These are phyloP conservation scores for Epistrophe grossulariae DNA, from an alignment of 2,888 invertebrate species.

Conservation along the genomic window DNA sequence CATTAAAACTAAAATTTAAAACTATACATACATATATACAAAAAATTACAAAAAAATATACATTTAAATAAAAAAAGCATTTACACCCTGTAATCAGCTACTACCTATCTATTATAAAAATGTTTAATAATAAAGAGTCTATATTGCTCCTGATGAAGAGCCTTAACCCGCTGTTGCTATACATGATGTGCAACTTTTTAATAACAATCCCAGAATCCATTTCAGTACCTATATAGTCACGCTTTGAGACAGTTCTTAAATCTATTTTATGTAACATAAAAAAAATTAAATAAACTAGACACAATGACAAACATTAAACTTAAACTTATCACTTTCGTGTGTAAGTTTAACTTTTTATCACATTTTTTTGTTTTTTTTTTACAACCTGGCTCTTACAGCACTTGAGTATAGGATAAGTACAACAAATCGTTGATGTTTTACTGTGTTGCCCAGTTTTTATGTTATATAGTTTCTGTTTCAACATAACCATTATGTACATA, in stretches of 20 bases:
- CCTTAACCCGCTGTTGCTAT: neutral
- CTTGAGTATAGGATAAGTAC: slow-evolving; percentile 45
- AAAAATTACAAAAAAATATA: slow-evolving; percentile 3
- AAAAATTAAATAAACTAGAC: slow-evolving; percentile 14
- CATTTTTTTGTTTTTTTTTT: slow-evolving; percentile 62
- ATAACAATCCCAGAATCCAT: slow-evolving; percentile 2
- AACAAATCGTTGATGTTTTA: neutral
- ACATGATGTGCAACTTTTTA: neutral
- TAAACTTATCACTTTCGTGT: slow-evolving; percentile 57
- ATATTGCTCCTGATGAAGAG: neutral
- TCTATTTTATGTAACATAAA: neutral
- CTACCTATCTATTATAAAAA: neutral
- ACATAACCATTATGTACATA: slow-evolving; percentile 81
- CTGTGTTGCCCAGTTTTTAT: slow-evolving; percentile 43
- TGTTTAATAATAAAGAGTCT: neutral
- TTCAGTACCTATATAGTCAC: neutral
- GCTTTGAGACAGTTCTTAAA: slow-evolving; percentile 5
- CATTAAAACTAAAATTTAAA: slow-evolving; percentile 4
- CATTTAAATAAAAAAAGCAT: slow-evolving; percentile 16
- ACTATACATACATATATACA: slow-evolving; percentile 13
- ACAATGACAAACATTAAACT: slow-evolving; percentile 49
- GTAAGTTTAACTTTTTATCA: slow-evolving; percentile 27
- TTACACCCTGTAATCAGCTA: slow-evolving; percentile 23
- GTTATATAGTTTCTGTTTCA: slow-evolving; percentile 79
- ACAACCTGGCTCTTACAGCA: slow-evolving; percentile 18